Evolutionary conservation across 2,797 vertebrate genomes (phyloP), one percentile per base, ranked within the genome.

Genomic region (Artibeus lituratus): DNA sequence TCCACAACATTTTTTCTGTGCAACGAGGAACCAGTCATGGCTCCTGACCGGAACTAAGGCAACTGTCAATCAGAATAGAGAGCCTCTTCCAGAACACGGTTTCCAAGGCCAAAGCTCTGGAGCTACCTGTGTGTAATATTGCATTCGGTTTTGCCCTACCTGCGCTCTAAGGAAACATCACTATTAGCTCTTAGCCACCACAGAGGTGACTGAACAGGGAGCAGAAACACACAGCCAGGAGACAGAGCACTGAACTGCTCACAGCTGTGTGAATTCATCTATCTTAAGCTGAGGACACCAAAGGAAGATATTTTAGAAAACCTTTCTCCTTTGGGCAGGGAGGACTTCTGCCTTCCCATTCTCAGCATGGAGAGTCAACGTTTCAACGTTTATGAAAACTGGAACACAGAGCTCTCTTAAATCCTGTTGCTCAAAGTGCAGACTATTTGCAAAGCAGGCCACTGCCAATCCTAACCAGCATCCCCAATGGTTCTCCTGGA

Each of bases 321-420:
- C 84, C 70, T 95, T 97, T 97, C 96, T 94, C 92, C 83, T 82
- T 90, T 90, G 65, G 97, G 91, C 97, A 97, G 96, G 94, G 80
- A 76, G 92, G 95, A 89, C 96, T 98, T 77, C 53, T 94, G 78
- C 89, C 89, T 92, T 95, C 65, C 57, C 77, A 69, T 90, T 97
- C 82, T 73, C 94, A 91, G 92, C 86, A 90, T 86, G 47, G 85
- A 94, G 55, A 90, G 88, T 83, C 94, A 97, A 96, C 37, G 74
- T 59, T 94, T 87, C 93, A 97, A 97, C 22, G 74, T 67, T 92
- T 88, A 94, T 42, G 90, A 97, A 90, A 97, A 90, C 57, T 92
- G 94, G 44, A 96, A 86, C 95, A 94, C 90, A 85, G 78, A 87
- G 94, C 87, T 96, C 82, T 96, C 91, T 91, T 96, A 96, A 98